A percentile compares a stretch with the other conserved stretches of the same genome.
Evolutionary conservation across 2,113 vertebrate genomes (phyloP).

Genomic region (Macrotis lagotis): DNA sequence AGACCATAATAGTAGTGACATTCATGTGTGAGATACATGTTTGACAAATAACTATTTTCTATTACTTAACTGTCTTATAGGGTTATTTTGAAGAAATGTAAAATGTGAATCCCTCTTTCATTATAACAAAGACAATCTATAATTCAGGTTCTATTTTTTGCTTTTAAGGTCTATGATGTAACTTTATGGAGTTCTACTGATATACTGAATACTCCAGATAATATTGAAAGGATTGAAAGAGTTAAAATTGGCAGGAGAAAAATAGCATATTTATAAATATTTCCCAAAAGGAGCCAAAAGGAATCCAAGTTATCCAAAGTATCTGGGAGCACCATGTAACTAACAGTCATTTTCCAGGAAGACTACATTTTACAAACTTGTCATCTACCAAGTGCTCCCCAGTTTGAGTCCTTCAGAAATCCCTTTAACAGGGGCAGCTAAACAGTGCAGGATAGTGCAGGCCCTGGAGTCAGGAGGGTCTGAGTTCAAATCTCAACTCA

Average conservation of each 20-base stretch:
- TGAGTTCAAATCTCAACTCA: too few species aligned
- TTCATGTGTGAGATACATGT: neutral
- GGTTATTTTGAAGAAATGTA: neutral
- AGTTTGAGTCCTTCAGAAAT: conserved; percentile 70
- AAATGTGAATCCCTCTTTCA: neutral
- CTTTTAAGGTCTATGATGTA: neutral
- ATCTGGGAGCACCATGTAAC: neutral
- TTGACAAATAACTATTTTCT: neutral
- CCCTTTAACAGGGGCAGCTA: too few species aligned
- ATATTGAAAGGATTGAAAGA: neutral
- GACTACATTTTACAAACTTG: neutral
- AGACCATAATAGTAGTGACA: neutral
- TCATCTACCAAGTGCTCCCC: conserved; percentile 6
- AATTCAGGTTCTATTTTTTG: neutral
- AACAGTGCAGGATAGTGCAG: too few species aligned
- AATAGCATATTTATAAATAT: neutral
- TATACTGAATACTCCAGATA: neutral
- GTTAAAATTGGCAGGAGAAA: neutral
- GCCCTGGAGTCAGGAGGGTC: too few species aligned
- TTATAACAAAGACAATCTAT: neutral
- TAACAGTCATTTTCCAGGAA: neutral
- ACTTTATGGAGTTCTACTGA: neutral
- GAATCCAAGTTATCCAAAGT: neutral
- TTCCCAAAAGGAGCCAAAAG: neutral
- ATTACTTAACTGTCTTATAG: neutral